Conservation (phyloP, 2,888 invertebrate genomes). For the Diaperis boleti region DNA sequence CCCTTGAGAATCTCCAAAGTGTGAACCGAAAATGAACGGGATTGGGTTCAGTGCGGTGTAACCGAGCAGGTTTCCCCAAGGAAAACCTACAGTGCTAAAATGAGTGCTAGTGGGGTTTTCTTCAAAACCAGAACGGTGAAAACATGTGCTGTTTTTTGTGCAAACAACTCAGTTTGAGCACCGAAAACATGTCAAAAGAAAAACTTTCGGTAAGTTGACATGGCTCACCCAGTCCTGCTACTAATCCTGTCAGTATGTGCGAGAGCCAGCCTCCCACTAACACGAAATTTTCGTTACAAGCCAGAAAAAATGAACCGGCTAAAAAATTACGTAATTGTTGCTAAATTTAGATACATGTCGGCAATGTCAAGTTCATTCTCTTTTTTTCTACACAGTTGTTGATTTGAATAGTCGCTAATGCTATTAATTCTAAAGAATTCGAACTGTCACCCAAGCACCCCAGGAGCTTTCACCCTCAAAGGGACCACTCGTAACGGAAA, state of each 20-base stretch:
- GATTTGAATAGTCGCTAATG: conserved; percentile 8
- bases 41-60: conserved; percentile 12
- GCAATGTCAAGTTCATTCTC: conserved; percentile 44
- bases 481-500: conserved; percentile 46
- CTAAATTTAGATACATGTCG: conserved; percentile 38
- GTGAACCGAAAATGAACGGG: conserved; percentile 27
- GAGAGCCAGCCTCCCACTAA: conserved; percentile 5
- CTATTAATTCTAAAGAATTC: conserved; percentile 24
- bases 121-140: conserved; percentile 2
- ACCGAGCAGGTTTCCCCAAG: not conserved
- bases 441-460: conserved; percentile 23
- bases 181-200: conserved; percentile 25
- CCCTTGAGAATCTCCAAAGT: conserved; percentile 55
- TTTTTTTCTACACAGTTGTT: conserved; percentile 18
- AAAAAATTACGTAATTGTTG: conserved; percentile 37
- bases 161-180: conserved; percentile 5
- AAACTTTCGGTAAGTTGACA: conserved; percentile 35
- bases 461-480: conserved; percentile 31
- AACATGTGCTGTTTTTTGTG: conserved; percentile 19
- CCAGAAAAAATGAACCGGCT: not conserved
- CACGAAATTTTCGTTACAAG: not conserved
- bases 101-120: conserved; percentile 30
- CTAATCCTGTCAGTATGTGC: not conserved
- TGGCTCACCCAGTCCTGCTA: conserved; percentile 1
- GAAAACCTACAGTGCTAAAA: conserved; percentile 17